Percentiles rank a stretch among this genome's conserved stretches.
These are phyloP conservation scores for Lapara coniferarum DNA, from an alignment of 2,888 invertebrate species.

Conservation along the genomic window DNA sequence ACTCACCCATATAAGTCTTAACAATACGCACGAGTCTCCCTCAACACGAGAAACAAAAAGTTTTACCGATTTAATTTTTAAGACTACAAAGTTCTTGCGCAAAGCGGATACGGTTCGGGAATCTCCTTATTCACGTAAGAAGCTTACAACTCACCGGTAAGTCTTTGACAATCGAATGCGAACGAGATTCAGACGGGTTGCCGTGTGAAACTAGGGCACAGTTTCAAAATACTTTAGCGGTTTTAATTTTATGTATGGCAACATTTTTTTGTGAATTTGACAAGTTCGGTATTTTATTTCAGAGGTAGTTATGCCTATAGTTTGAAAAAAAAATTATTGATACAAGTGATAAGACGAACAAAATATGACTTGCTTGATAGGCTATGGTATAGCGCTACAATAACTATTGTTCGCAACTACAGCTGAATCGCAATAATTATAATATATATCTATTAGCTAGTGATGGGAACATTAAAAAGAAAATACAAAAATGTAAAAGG, in stretches of 20 bases:
- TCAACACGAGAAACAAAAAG: constrained; percentile 22
- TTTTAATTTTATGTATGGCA: constrained; percentile 30
- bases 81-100: constrained; percentile 65
- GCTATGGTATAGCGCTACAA: too few relatives aligned
- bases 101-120: constrained; percentile 59
- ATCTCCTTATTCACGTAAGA: constrained; percentile 78
- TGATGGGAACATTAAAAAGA: too few relatives aligned
- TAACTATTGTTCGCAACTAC: too few relatives aligned
- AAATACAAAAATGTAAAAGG: too few relatives aligned
- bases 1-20: not conserved
- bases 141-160: constrained; percentile 68
- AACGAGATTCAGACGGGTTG: constrained; percentile 53
- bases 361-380: too few relatives aligned
- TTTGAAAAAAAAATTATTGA: too few relatives aligned
- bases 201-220: not conserved
- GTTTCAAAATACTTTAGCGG: constrained; percentile 19
- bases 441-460: too few relatives aligned
- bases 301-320: too few relatives aligned
- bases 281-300: too few relatives aligned
- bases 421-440: too few relatives aligned
- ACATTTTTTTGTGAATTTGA: not conserved
- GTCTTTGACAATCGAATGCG: constrained; percentile 78
- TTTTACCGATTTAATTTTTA: constrained; percentile 47
- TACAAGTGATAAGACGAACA: too few relatives aligned
- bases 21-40: constrained; percentile 7